phyloP scores from a whole-genome alignment of 2,797 vertebrate genomes.

The Hirundo rustica region DNA sequence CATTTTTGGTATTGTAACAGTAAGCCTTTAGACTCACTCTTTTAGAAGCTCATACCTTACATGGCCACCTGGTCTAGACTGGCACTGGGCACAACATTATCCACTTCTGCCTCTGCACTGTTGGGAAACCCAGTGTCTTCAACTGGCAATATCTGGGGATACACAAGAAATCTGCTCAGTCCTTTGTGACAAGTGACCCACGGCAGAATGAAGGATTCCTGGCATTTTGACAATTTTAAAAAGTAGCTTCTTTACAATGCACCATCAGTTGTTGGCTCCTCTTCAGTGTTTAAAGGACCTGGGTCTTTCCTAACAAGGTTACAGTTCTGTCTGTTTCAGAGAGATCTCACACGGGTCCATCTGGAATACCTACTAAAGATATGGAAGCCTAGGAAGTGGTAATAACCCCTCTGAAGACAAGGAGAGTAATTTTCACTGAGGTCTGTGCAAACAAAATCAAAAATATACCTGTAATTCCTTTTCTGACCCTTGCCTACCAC shows the following conservation, averaged over 20 bases:
- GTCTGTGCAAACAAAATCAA: not conserved
- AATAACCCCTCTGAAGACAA: not conserved
- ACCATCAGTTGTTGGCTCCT: not conserved
- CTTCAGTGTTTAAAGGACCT: not conserved
- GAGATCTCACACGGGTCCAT: not conserved
- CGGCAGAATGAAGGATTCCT: not conserved
- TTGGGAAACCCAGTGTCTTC: not conserved
- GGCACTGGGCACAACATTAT: not conserved
- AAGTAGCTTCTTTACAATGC: not conserved
- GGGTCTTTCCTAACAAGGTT: not conserved
- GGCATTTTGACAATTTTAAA: not conserved
- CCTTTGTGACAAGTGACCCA: not conserved
- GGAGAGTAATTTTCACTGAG: not conserved
- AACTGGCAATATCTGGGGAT: not conserved
- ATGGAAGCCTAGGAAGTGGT: not conserved
- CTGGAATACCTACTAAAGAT: not conserved
- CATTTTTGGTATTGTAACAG: not conserved
- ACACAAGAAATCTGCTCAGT: not conserved
- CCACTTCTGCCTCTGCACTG: not conserved
- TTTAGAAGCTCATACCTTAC: not conserved
- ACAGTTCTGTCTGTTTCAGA: not conserved
- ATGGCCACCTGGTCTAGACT: not conserved
- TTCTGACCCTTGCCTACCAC: not conserved
- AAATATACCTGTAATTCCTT: not conserved
- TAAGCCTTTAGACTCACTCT: not conserved